Evolutionary conservation across 2,888 invertebrate genomes (phyloP).

Genomic region (Dione juno): DNA sequence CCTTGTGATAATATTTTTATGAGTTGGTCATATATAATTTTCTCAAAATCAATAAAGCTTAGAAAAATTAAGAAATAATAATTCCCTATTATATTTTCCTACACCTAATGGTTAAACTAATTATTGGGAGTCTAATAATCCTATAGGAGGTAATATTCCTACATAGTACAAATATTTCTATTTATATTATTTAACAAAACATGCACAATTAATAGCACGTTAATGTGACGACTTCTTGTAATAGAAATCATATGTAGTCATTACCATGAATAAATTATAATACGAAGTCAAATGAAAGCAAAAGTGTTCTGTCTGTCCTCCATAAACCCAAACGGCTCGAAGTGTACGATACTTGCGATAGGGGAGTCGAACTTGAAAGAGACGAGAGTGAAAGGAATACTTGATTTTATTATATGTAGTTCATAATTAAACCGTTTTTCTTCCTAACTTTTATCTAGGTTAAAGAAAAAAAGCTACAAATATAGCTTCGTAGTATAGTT

Average conservation of each 20-base stretch:
- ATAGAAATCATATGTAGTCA: not conserved
- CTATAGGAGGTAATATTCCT: no score
- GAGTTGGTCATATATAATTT: no score
- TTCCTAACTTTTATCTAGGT: conserved; percentile 4
- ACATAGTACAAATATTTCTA: no score
- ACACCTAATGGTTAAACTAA: no score
- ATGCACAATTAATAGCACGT: not conserved
- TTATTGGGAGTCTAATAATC: no score
- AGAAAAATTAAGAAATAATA: no score
- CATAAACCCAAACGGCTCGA: conserved; percentile 67
- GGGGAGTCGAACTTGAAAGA: conserved; percentile 68
- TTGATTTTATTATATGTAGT: conserved; percentile 48
- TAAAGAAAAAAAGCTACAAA: not conserved
- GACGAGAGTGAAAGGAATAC: conserved; percentile 74
- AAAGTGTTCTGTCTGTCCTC: conserved; percentile 67
- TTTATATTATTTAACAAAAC: not conserved
- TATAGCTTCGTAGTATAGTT: no score
- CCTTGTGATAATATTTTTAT: no score
- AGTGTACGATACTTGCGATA: conserved; percentile 54
- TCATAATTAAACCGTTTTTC: conserved; percentile 10
- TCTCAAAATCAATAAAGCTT: no score
- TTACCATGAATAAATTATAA: conserved; percentile 20
- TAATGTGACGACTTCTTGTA: not conserved
- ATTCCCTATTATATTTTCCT: no score
- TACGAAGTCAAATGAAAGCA: conserved; percentile 62